phyloP scores from a whole-genome alignment of 2,888 invertebrate genomes.

The Nemotelus nigrinus region DNA sequence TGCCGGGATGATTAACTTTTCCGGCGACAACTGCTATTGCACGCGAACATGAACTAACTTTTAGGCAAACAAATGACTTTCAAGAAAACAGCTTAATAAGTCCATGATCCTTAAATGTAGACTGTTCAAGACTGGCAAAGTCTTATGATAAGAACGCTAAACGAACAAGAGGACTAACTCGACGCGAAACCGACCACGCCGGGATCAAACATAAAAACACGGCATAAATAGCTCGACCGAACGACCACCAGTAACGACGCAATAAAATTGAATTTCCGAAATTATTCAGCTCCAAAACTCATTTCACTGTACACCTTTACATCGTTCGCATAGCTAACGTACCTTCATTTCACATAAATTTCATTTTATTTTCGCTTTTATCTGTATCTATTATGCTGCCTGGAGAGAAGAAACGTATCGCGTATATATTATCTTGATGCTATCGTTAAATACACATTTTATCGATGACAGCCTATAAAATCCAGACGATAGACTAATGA shows the following conservation, averaged over 20 bases:
- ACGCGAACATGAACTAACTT: no score
- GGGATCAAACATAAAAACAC: not conserved
- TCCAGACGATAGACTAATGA: not conserved
- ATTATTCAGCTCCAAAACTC: constrained; percentile 21
- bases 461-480: constrained; percentile 26
- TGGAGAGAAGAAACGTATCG: not conserved
- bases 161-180: no score
- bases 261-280: constrained; percentile 39
- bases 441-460: constrained; percentile 33
- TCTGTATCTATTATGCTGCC: constrained; percentile 18
- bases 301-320: constrained; percentile 14
- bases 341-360: constrained; percentile 21
- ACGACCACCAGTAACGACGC: constrained; percentile 27
- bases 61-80: no score
- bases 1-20: no score
- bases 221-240: not conserved
- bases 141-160: no score
- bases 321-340: not conserved
- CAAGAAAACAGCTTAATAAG: no score
- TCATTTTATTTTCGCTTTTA: constrained; percentile 1
- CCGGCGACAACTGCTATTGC: no score
- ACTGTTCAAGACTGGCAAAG: no score
- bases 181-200: no score
- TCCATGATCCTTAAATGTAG: no score
- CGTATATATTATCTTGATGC: constrained; percentile 3